Percentiles rank a stretch among this genome's conserved stretches.
phyloP scores from a whole-genome alignment of 2,113 vertebrate genomes.

The Ciconia boyciana region DNA sequence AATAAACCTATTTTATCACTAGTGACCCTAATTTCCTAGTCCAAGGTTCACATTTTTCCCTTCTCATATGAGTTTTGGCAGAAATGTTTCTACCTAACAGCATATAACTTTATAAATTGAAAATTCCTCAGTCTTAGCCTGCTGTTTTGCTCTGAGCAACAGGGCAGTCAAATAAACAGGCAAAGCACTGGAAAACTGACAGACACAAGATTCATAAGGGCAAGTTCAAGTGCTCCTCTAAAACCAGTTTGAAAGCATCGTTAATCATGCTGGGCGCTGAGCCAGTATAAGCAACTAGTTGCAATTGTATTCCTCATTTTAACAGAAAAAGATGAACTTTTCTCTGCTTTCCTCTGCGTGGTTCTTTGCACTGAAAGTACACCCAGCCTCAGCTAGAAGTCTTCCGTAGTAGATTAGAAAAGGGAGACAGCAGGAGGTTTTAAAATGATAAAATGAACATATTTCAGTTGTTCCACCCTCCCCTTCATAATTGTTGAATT shows the following conservation, averaged over 20 bases:
- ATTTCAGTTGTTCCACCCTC: neutral
- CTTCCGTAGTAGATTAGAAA: neutral
- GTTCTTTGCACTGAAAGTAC: neutral
- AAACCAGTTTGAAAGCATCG: constrained; percentile 29
- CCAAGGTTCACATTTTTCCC: neutral
- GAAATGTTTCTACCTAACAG: neutral
- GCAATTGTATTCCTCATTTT: constrained; percentile 3
- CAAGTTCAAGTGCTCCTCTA: constrained; percentile 31
- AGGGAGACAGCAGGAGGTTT: neutral
- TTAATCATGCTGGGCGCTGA: constrained; percentile 8
- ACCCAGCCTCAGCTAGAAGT: neutral
- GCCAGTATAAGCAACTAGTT: constrained; percentile 19
- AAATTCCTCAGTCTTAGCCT: neutral
- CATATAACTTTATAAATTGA: neutral
- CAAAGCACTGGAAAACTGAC: constrained; percentile 1
- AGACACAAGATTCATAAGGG: neutral
- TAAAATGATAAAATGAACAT: neutral
- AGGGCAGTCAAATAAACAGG: constrained; percentile 1
- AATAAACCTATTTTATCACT: neutral
- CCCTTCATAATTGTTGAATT: neutral
- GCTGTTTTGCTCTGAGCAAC: neutral
- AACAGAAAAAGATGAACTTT: neutral
- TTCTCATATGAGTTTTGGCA: neutral
- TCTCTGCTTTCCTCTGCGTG: neutral
- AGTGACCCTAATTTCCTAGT: neutral